Evolutionary conservation across 2,797 vertebrate genomes (phyloP).

Genomic region (Rhyacichthys aspro): DNA sequence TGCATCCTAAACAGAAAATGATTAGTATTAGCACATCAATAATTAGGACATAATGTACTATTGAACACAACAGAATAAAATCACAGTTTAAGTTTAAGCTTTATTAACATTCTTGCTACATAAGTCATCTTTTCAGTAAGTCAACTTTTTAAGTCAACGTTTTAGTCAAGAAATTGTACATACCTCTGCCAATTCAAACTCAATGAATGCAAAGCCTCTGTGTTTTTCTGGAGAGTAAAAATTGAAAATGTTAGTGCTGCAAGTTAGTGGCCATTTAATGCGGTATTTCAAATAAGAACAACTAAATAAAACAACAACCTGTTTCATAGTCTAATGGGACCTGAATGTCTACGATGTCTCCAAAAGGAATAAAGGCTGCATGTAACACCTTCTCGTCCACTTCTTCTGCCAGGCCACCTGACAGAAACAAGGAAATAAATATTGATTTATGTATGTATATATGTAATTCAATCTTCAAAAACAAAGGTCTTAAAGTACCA

Average conservation of each 20-base stretch:
- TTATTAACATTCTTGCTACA: no score
- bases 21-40: neutral
- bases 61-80: no score
- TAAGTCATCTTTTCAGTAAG: no score
- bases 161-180: slow-evolving; percentile 33
- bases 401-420: slow-evolving; percentile 94
- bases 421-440: slow-evolving; percentile 15
- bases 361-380: slow-evolving; percentile 96
- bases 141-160: no score
- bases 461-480: no score
- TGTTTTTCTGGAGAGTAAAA: slow-evolving; percentile 88
- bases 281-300: neutral
- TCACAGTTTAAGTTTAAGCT: no score
- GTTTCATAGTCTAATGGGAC: slow-evolving; percentile 98
- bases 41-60: neutral
- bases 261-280: neutral
- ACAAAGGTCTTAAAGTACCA: no score
- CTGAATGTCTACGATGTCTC: slow-evolving; percentile 95
- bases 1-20: slow-evolving; percentile 84
- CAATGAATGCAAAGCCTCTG: slow-evolving; percentile 94
- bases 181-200: slow-evolving; percentile 96
- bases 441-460: no score
- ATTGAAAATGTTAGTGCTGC: neutral
- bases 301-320: slow-evolving; percentile 64
- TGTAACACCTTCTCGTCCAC: slow-evolving; percentile 96